Conservation (phyloP, 2,113 vertebrate genomes). For the Megaptera novaeangliae region DNA sequence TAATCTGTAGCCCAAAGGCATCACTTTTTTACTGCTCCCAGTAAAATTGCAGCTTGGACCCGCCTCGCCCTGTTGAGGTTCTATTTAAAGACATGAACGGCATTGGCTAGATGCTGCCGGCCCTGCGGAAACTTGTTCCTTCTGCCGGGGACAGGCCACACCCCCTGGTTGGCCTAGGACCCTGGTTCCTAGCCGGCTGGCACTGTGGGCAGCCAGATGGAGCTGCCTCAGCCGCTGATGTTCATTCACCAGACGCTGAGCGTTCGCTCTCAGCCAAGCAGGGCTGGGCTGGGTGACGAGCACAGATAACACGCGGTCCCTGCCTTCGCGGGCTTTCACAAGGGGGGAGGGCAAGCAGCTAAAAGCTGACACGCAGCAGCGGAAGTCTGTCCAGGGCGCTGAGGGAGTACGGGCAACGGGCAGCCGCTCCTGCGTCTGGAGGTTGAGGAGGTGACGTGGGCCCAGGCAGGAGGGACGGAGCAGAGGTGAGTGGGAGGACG, state of each 20-base stretch:
- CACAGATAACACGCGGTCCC: rapidly evolving
- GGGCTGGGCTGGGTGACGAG: background rate
- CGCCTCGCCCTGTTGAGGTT: background rate
- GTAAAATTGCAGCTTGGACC: background rate
- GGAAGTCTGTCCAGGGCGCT: too few relatives aligned
- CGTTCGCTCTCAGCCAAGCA: background rate
- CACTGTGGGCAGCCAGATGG: background rate
- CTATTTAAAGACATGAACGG: background rate
- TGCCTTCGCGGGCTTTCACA: background rate
- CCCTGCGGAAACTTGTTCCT: background rate
- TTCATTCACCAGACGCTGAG: background rate
- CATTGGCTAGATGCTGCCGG: background rate
- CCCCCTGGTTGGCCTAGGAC: background rate
- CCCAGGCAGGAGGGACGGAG: background rate
- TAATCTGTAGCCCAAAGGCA: background rate
- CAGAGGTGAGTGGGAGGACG: background rate
- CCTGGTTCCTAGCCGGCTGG: background rate
- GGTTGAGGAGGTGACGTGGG: background rate
- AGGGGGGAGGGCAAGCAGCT: background rate
- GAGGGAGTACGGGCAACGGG: background rate
- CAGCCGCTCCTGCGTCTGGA: background rate
- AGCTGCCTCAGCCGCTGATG: background rate
- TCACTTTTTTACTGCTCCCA: background rate
- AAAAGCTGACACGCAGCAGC: background rate
- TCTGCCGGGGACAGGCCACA: background rate